Evolutionary conservation across 2,797 vertebrate species (phyloP), one percentile per base, ranked within the genome.

Genomic region (Ptychadena robeensis): DNA sequence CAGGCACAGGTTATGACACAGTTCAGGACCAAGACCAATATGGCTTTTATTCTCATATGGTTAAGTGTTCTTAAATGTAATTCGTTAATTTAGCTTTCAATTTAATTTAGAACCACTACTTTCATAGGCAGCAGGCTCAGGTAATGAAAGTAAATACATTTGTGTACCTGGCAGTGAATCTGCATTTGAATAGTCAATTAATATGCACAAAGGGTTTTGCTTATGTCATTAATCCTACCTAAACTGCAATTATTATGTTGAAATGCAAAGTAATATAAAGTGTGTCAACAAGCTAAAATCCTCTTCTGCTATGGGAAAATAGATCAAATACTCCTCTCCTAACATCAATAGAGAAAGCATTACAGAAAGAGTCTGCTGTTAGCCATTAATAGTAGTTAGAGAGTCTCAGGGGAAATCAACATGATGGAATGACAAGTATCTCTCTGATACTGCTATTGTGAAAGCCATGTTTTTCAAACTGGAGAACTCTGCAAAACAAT

Each of bases 361-460:
- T 72, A 48, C 69, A 27, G 40, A 53, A n/a, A 73, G 40, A 73
- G 27, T 31, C 44, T 57, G 40, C 44, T 73, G 71, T 73, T 73
- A 34, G 71, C 40, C 48, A 48, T 73, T 73, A 71, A 28, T 71
- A 57, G 71, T 53, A 73, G 71, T 57, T 53, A 57, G 59, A 28
- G 25, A 61, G 53, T 65, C 35, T 65, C 35, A 11, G 31, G 61
- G 61, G 73, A 64, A 76, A 76, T 76, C 35, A 76, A 74, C 18
- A 61, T 63, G 72, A 35, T 35, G 34, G 72, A 74, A 74, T 63
- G 48, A 44, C 53, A 74, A 74, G 72, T 74, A 74, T 63, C 10
- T 63, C 18, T 63, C 9, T 61, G 25, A 61, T 22, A 69, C 11
- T 4, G 34, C 32, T 37, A 69, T 37, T 69, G 34, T 69, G 18